Evolutionary conservation across 2,113 vertebrate species (phyloP).

Genomic region (Nyctibius bracteatus): DNA sequence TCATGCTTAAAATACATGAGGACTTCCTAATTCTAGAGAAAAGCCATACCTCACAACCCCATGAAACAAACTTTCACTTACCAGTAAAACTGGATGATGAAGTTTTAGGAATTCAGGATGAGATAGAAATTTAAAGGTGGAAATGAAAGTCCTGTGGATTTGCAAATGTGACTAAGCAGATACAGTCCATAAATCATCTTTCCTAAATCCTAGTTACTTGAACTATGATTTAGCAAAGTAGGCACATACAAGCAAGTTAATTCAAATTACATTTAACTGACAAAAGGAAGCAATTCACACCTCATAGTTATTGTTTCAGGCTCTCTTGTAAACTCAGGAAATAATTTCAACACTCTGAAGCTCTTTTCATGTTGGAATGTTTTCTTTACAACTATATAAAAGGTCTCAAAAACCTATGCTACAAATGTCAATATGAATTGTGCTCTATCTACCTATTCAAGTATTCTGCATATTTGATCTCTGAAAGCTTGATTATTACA

Average conservation of each 20-base stretch:
- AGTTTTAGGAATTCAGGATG: not conserved
- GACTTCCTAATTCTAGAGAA: not conserved
- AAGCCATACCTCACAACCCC: not conserved
- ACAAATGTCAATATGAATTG: not conserved
- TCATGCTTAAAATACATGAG: not conserved
- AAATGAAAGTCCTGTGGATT: not conserved
- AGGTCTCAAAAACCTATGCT: not conserved
- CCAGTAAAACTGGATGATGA: not conserved
- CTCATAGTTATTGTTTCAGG: slow-evolving; percentile 48
- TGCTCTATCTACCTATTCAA: not conserved
- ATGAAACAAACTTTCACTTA: not conserved
- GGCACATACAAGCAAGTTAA: not conserved
- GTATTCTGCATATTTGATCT: not conserved
- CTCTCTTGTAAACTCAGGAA: slow-evolving; percentile 39
- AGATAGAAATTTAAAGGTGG: not conserved
- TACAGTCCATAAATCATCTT: not conserved
- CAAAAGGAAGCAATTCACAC: slow-evolving; percentile 58
- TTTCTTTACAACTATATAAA: slow-evolving; percentile 36
- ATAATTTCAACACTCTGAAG: slow-evolving; percentile 53
- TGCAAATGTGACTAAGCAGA: not conserved
- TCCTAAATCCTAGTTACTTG: not conserved
- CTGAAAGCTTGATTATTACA: not conserved
- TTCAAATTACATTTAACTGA: slow-evolving; percentile 15
- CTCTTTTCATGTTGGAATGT: slow-evolving; percentile 14
- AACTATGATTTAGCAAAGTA: not conserved